Evolutionary conservation across 2,888 invertebrate species (phyloP).

Genomic region (Mimachlamys varia): DNA sequence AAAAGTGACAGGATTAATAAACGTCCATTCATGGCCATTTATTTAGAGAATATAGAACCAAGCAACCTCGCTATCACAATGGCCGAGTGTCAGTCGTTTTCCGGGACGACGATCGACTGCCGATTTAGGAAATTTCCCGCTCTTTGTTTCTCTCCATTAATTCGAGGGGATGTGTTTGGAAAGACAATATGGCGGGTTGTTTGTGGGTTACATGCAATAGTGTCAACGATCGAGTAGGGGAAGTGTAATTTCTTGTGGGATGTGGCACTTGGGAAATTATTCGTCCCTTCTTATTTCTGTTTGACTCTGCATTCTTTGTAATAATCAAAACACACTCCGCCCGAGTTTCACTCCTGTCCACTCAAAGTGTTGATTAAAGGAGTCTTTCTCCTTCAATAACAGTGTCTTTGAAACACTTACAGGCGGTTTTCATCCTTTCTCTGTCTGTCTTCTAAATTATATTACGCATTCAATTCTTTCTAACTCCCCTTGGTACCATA

Average conservation of each 20-base stretch:
- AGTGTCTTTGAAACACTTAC: no score
- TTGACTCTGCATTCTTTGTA: neutral
- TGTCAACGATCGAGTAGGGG: neutral
- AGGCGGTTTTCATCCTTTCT: no score
- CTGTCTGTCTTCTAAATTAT: no score
- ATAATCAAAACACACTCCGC: neutral
- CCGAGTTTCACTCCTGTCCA: no score
- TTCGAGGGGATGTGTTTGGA: neutral
- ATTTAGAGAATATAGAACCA: constrained; percentile 8
- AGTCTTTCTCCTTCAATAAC: no score
- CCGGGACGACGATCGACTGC: neutral
- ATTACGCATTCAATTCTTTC: no score
- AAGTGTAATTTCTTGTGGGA: neutral
- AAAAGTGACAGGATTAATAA: constrained; percentile 8
- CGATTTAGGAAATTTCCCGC: neutral
- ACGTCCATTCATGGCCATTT: constrained; percentile 13
- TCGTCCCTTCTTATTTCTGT: neutral
- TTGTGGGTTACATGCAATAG: neutral
- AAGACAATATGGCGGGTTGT: neutral
- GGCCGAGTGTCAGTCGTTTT: neutral
- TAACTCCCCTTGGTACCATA: no score
- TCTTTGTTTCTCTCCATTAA: constrained; percentile 4
- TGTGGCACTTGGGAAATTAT: neutral
- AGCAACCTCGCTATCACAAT: neutral
- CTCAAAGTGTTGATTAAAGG: no score